Evolutionary conservation across 1,140 invertebrate genomes (phyloP), one percentile per base, ranked within the genome.

Genomic region (Triops longicaudatus): DNA sequence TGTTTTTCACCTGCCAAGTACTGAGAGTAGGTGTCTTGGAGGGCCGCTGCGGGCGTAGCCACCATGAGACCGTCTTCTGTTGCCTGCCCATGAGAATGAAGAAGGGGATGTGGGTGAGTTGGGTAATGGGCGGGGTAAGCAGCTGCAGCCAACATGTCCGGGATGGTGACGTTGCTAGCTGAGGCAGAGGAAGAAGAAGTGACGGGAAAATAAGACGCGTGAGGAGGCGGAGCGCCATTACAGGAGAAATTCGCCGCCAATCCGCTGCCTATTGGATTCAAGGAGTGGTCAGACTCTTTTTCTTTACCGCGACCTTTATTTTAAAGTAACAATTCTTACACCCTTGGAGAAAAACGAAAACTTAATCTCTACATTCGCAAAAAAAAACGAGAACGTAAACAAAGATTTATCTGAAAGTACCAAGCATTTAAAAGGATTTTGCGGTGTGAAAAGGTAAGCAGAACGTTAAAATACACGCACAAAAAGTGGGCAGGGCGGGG

Each of bases 221-320:
- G 50, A 63, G 50, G 17, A 63, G 50, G 50, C 50, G 50, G 50
- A 22, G 50, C 50, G 50, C 50, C 50, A 63, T 63, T 63, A 63
- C 50, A 63, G 50, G 50, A 63, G 50, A 63, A 63, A 63, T 14
- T 63, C 50, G 22, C 31, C 31, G 31, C 50, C 50, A 63, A 17
- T 63, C 50, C 50, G 50, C n/a, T 63, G 50, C 50, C 50, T 63
- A 63, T 14, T 22, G 2, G 50, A 2, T 63, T 63, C 17, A 63
- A 22, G 50, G 50, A 17, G 50, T 63, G 50, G 50, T 63, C 14
- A 63, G 17, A n/a, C 22, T 63, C 50, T 63, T 12, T n/a, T 63
- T 63, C 14, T 4, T 63, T 1, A 63, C 14, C 50, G 10, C 22
- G 14, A 11, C 17, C 17, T 5, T 0, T 12, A 44, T 12, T 12